These are phyloP conservation scores for Cheilosia grossa DNA, from an alignment of 2,888 invertebrate species.

Conservation along the genomic window DNA sequence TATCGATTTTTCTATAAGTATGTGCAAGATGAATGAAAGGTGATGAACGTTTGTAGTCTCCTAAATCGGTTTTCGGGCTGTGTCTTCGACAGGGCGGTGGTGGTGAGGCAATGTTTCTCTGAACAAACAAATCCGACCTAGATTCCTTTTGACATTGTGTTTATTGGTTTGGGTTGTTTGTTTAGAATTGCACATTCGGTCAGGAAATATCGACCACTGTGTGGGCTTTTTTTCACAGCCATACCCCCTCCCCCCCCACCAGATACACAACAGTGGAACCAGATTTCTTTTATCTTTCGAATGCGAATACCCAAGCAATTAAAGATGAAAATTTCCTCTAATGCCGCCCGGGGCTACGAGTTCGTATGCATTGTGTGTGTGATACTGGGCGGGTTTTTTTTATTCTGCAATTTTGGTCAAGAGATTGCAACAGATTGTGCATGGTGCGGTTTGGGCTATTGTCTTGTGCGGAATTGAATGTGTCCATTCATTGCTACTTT, in stretches of 20 bases:
- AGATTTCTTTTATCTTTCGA: constrained; percentile 9
- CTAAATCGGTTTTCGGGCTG: constrained; percentile 13
- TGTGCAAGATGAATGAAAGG: constrained; percentile 43
- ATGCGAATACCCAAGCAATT: constrained; percentile 25
- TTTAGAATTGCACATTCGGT: constrained; percentile 59
- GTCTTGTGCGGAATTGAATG: constrained; percentile 18
- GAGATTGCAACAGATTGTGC: constrained; percentile 38
- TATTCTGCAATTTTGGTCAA: constrained; percentile 6
- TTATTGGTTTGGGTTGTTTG: constrained; percentile 64
- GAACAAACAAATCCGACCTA: constrained; percentile 66
- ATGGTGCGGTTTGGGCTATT: constrained; percentile 12
- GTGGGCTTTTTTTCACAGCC: background rate
- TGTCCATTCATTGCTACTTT: constrained; percentile 1
- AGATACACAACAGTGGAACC: constrained; percentile 1
- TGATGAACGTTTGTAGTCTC: constrained; percentile 43
- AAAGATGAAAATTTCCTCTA: constrained; percentile 21
- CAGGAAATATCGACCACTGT: constrained; percentile 26
- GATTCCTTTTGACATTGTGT: constrained; percentile 50
- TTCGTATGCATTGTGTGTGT: no score
- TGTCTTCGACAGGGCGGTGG: background rate
- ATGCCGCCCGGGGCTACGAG: background rate
- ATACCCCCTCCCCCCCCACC: background rate
- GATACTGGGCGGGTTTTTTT: background rate
- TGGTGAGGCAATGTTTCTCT: constrained; percentile 10
- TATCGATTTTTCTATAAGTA: constrained; percentile 39